Base-by-base conservation (phyloP, 2,797 vertebrate genomes). In the Sebastes wilsoni region DNA sequence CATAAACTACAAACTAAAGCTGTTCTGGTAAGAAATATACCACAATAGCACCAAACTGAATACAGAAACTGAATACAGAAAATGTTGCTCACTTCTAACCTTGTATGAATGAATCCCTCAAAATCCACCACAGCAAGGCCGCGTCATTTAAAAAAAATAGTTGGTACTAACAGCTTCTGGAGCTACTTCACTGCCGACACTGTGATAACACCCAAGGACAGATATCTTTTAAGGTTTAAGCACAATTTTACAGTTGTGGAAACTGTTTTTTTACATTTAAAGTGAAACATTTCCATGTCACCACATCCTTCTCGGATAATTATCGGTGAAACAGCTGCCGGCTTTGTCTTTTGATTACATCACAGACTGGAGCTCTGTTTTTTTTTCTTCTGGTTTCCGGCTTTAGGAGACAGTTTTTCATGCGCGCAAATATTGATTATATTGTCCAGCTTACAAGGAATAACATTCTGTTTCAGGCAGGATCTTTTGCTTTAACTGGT, bases 361-460 rank as follows among this genome's bases (percentile, higher is more conserved):
- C 93, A 94, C 85, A 89, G 56, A 77, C 59, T 75, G 74, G 75
- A 72, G 81, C 68, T 77, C 34, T 60, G 77, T 68, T 79, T 83
- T 46, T 46, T 46, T 46, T 46, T 20, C 6, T 0, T 84, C 66
- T 61, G 75, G 66, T 77, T 86, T 86, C 81, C 70, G 8, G 88
- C 85, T 92, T 89, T 85, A 82, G 81, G 75, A 87, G 88, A 87
- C 87, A 90, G 83, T 94, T 92, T 93, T 92, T 93, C 90, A 92
- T 89, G 85, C 32, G 32, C 54, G 66, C 82, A 83, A 75, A 75
- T 93, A 94, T 95, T 93, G 92, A 94, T 93, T 91, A 80, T 84
- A 73, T 90, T 91, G 90, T 92, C 83, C 23, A 75, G 85, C 30
- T 82, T 81, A 80, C 85, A 75, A 76, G 84, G 85, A 90, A 85